Evolutionary conservation across 1,140 invertebrate genomes (phyloP), one percentile per base, ranked within the genome.

Genomic region (Brachionus plicatilis): DNA sequence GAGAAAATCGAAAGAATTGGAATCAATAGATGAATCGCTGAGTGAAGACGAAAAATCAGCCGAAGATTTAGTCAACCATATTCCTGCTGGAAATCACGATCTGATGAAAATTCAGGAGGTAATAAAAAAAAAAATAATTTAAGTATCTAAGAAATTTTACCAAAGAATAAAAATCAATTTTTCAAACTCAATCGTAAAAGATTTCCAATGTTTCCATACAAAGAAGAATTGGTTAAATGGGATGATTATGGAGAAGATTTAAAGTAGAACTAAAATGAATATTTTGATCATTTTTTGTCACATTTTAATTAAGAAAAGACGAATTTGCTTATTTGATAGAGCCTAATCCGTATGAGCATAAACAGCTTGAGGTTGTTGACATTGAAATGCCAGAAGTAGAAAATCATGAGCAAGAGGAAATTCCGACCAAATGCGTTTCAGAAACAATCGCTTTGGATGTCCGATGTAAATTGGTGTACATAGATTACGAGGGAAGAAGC

Each of bases 401-500:
- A 14, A 84, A 80, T 17, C 85, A 85, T 33, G 88, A 89, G 85
- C n/a, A 86, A 87, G 47, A 85, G 86, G 87, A 88, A 82, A 87
- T 89, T 1, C 88, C 88, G 0, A 88, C 90, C 7, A 99, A 98
- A 90, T 96, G 96, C 88, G 91, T 96, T 3, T 91, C 92, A n/a
- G 91, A 93, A 45, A 92, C 92, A 4, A 92, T 94, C 29, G 93
- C 92, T 0, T 91, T 98, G 17, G 91, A 93, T 82, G 93, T 99
- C 0, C 93, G 94, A 85, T 95, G 95, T 27, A 93, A 93, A 86
- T 92, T 99, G 2, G 93, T 95, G 85, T 98, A 95, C 86, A 98
- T 99, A 84, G 97, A 99, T 90, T 97, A 99, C 89, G 97, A 99
- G 89, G 97, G 97, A 5, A 91, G 97, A 60, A 97, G 96, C 0